Percentiles rank a stretch among this genome's conserved stretches.
phyloP scores from a whole-genome alignment of 2,113 vertebrate genomes.

The Abramis brama region DNA sequence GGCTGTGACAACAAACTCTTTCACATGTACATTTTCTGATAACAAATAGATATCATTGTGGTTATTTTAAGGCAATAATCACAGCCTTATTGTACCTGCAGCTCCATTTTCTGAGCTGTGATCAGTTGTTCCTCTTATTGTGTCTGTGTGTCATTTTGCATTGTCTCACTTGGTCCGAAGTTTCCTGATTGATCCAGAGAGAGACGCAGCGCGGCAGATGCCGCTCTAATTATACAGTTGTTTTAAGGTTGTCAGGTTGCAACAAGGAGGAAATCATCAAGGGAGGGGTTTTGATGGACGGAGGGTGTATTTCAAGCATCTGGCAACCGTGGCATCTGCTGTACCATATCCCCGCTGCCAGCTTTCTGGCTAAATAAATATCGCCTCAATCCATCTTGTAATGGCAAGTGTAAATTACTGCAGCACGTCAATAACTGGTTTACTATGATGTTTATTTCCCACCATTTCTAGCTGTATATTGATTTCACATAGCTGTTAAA shows the following conservation, averaged over 20 bases:
- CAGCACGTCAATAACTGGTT: slow-evolving; percentile 81
- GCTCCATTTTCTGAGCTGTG: slow-evolving; percentile 8
- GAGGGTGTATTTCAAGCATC: slow-evolving; percentile 79
- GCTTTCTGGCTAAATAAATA: slow-evolving; percentile 81
- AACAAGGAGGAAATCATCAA: slow-evolving; percentile 74
- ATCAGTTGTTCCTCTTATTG: background rate
- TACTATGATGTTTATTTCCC: slow-evolving; percentile 75
- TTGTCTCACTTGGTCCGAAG: slow-evolving; percentile 53
- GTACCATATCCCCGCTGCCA: slow-evolving; percentile 73
- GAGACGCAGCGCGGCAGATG: slow-evolving; percentile 74
- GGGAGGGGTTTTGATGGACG: slow-evolving; percentile 74
- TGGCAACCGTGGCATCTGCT: slow-evolving; percentile 78
- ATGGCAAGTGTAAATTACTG: slow-evolving; percentile 82
- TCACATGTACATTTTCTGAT: background rate
- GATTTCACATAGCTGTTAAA: slow-evolving; percentile 79
- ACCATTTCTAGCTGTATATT: slow-evolving; percentile 77
- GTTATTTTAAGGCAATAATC: slow-evolving; percentile 3
- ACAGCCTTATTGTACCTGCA: slow-evolving; percentile 31
- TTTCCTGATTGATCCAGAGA: slow-evolving; percentile 63
- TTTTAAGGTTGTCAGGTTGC: slow-evolving; percentile 82
- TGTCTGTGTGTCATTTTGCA: slow-evolving; percentile 39
- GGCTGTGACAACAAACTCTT: slow-evolving; percentile 14
- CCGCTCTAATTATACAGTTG: slow-evolving; percentile 82
- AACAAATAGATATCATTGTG: slow-evolving; percentile 24
- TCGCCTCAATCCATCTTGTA: slow-evolving; percentile 78